Percentiles rank a stretch among this genome's conserved stretches.
phyloP scores from a whole-genome alignment of 2,888 invertebrate genomes.

The Synanthedon formicaeformis region DNA sequence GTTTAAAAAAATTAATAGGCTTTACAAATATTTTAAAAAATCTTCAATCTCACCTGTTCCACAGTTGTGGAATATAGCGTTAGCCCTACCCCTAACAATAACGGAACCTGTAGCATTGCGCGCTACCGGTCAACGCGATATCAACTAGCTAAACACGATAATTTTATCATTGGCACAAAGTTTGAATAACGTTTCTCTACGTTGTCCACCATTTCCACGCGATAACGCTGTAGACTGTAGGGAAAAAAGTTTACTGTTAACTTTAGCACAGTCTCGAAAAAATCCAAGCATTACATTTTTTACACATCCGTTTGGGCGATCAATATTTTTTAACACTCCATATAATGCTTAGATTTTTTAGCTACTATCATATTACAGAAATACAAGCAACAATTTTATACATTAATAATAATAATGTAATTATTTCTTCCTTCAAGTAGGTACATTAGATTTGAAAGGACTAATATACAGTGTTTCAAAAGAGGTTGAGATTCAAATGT shows the following conservation, averaged over 20 bases:
- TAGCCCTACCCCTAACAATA: slow-evolving; percentile 65
- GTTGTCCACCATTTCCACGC: slow-evolving; percentile 62
- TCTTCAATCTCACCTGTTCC: slow-evolving; percentile 68
- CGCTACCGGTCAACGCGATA: slow-evolving; percentile 69
- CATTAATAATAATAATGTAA: background rate
- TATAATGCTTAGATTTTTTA: slow-evolving; percentile 56
- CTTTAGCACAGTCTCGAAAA: slow-evolving; percentile 55
- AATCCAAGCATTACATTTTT: slow-evolving; percentile 45
- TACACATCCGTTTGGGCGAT: too few species aligned
- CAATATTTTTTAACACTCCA: slow-evolving; percentile 2
- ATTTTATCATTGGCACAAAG: slow-evolving; percentile 55
- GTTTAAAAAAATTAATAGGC: slow-evolving; percentile 39
- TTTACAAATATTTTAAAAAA: slow-evolving; percentile 59
- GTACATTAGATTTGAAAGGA: too few species aligned
- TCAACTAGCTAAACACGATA: slow-evolving; percentile 65
- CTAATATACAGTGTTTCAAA: too few species aligned
- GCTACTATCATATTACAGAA: slow-evolving; percentile 34
- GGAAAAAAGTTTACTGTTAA: slow-evolving; percentile 67
- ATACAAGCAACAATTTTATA: background rate
- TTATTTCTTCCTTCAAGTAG: background rate
- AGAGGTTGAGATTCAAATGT: too few species aligned
- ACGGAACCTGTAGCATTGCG: slow-evolving; percentile 72
- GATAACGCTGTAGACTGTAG: slow-evolving; percentile 69
- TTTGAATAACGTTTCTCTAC: slow-evolving; percentile 53
- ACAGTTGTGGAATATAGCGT: slow-evolving; percentile 52